Evolutionary conservation across 2,888 invertebrate species (phyloP).

Genomic region (Parnassius orleans): DNA sequence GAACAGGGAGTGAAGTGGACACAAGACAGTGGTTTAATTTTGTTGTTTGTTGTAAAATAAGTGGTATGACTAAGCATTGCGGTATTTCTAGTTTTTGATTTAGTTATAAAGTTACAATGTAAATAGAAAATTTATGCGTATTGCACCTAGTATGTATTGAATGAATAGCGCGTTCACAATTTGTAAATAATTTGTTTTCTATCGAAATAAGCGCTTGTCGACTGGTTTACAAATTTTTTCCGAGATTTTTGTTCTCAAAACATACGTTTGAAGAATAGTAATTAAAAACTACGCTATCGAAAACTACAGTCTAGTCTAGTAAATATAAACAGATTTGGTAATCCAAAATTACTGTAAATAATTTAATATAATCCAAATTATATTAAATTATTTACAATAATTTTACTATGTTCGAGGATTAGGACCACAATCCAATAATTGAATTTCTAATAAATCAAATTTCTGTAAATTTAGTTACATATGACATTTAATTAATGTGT

Average conservation of each 20-base stretch:
- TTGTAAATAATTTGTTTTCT: conserved; percentile 22
- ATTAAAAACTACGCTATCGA: too few relatives aligned
- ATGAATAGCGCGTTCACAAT: neutral
- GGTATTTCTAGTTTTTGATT: conserved; percentile 8
- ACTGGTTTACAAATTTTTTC: neutral
- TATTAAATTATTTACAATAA: too few relatives aligned
- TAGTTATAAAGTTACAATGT: conserved; percentile 17
- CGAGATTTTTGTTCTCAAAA: too few relatives aligned
- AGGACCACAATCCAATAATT: too few relatives aligned
- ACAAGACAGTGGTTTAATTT: neutral
- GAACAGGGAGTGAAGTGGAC: neutral
- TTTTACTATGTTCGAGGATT: too few relatives aligned
- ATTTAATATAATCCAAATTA: too few relatives aligned
- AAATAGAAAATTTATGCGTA: conserved; percentile 18
- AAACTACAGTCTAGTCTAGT: too few relatives aligned
- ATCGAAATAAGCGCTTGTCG: conserved; percentile 13
- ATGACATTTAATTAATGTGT: neutral
- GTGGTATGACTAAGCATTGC: conserved; percentile 1
- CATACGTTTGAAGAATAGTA: too few relatives aligned
- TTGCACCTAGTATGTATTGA: conserved; percentile 4
- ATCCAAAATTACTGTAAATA: too few relatives aligned
- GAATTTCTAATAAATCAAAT: too few relatives aligned
- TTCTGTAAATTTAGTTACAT: too few relatives aligned
- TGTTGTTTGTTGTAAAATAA: conserved; percentile 12
- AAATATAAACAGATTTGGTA: too few relatives aligned